Percentiles rank a stretch among this genome's conserved stretches.
phyloP scores from a whole-genome alignment of 2,113 vertebrate genomes.

The Orthonyx spaldingii region DNA sequence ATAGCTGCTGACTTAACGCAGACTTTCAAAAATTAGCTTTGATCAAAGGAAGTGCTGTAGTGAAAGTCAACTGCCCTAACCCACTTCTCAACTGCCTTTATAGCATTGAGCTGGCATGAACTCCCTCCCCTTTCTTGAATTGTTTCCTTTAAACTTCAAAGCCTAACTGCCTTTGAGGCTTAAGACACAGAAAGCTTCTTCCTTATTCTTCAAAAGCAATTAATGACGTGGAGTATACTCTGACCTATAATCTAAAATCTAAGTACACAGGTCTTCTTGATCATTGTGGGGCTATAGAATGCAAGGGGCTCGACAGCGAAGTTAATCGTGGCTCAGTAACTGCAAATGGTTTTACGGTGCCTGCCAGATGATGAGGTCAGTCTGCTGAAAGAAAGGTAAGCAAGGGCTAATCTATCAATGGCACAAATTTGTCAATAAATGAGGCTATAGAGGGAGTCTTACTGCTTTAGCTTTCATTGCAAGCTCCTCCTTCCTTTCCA shows the following conservation, averaged over 20 bases:
- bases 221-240: not conserved
- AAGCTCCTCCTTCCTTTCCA: not conserved
- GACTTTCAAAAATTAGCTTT: slow-evolving; percentile 33
- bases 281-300: not conserved
- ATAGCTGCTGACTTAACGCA: not conserved
- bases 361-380: slow-evolving; percentile 24
- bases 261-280: not conserved
- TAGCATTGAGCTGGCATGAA: not conserved
- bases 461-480: not conserved
- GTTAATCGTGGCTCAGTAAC: not conserved
- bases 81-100: not conserved
- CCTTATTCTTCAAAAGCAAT: slow-evolving; percentile 41
- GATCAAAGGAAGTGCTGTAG: slow-evolving; percentile 27
- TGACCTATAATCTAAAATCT: slow-evolving; percentile 17
- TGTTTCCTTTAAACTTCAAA: slow-evolving; percentile 53
- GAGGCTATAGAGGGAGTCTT: not conserved
- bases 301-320: not conserved
- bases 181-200: slow-evolving; percentile 2
- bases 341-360: not conserved
- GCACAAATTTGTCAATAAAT: not conserved
- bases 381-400: not conserved
- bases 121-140: not conserved
- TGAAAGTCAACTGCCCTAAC: slow-evolving; percentile 3
- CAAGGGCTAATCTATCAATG: not conserved
- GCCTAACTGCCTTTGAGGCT: slow-evolving; percentile 12